phyloP scores from a whole-genome alignment of 2,888 invertebrate species.

The Nephrotoma appendiculata region DNA sequence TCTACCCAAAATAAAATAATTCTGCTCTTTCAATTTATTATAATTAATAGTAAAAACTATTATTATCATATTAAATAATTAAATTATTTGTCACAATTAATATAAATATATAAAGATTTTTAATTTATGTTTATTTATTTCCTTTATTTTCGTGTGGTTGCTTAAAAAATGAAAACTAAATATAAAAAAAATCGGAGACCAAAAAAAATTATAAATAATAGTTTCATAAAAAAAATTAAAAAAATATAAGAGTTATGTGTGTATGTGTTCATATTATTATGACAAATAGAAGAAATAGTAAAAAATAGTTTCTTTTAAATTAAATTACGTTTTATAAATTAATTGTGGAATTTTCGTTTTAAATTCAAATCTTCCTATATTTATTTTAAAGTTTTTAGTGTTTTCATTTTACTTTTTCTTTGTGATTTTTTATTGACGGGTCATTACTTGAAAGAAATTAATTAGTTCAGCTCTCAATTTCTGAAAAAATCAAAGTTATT shows the following conservation, averaged over 20 bases:
- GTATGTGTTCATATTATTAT: background rate
- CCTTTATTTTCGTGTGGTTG: background rate
- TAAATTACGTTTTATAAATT: background rate
- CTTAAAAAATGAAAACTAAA: background rate
- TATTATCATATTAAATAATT: background rate
- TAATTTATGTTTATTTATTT: background rate
- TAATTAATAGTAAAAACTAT: background rate
- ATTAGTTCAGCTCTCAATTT: slow-evolving; percentile 5
- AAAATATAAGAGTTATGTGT: background rate
- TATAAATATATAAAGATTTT: background rate
- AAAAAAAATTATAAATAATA: background rate
- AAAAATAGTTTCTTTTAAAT: background rate
- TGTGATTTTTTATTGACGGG: background rate
- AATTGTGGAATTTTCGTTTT: background rate
- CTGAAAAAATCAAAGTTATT: background rate
- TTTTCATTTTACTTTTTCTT: background rate
- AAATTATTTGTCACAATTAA: background rate
- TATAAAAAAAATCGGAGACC: background rate
- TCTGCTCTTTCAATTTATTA: too few species aligned
- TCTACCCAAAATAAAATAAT: background rate
- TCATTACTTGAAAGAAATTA: background rate
- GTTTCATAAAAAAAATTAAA: background rate
- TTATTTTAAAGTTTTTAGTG: background rate
- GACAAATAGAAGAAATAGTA: background rate
- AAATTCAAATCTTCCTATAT: background rate